Evolutionary conservation across 2,113 vertebrate species (phyloP).

Genomic region (Embiotoca jacksoni): DNA sequence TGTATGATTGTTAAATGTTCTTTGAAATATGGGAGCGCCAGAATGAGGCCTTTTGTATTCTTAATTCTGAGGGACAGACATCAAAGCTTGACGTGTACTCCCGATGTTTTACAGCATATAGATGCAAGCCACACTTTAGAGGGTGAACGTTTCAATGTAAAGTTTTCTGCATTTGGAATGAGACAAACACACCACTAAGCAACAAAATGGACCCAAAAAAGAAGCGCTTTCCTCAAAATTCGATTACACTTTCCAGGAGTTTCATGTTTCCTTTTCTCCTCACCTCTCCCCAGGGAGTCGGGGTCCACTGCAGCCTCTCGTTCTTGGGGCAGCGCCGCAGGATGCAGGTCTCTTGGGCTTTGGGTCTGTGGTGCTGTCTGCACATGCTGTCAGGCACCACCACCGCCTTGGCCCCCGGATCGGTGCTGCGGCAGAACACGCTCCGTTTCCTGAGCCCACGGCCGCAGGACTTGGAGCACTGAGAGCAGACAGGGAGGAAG

Average conservation of each 20-base stretch:
- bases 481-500: neutral
- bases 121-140: neutral
- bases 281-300: slow-evolving; percentile 94
- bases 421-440: slow-evolving; percentile 87
- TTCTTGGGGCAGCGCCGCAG: slow-evolving; percentile 93
- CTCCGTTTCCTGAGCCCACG: slow-evolving; percentile 91
- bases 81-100: slow-evolving; percentile 6
- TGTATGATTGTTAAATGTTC: slow-evolving; percentile 18
- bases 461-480: slow-evolving; percentile 98
- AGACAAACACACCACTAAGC: neutral
- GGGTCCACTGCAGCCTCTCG: slow-evolving; percentile 91
- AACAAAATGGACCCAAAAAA: slow-evolving; percentile 5
- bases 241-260: neutral
- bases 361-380: slow-evolving; percentile 83
- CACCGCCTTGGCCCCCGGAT: slow-evolving; percentile 75
- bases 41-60: slow-evolving; percentile 3
- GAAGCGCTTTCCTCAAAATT: neutral
- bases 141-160: no score
- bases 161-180: neutral
- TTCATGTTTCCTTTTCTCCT: neutral
- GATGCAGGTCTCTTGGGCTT: slow-evolving; percentile 91
- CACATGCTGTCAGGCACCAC: slow-evolving; percentile 89
- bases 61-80: neutral
- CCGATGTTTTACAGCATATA: neutral
- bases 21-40: neutral